Base-by-base conservation (phyloP, 2,797 vertebrate species). In the Orestias chungarensis region DNA sequence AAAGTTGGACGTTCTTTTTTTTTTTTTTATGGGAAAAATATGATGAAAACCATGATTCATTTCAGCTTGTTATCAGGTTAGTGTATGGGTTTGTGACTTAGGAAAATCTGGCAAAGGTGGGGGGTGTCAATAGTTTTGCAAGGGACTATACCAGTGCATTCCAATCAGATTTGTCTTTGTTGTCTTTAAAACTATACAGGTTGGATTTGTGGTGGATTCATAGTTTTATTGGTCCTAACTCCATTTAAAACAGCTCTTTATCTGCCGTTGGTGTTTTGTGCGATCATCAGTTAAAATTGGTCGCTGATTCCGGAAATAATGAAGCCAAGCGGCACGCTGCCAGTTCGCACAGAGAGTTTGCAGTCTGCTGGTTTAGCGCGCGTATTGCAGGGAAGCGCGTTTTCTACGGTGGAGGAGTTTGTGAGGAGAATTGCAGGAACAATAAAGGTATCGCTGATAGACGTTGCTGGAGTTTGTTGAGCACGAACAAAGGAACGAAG, bases 401-500 rank as follows among this genome's bases (percentile, higher is more conserved):
- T 87, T 90, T 81, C 83, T 70, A 6, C 55, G 43, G 50, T 57
- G 64, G 57, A 6, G 9, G 52, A 73, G 55, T 68, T 69, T 81
- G 73, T 78, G 79, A 82, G 80, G 85, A 84, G 80, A 81, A 38
- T 20, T 54, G 73, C 81, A 88, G 79, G 78, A 86, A 78, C 57
- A 84, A 85, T 75, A 88, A 75, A 82, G 61, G 87, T 91, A 92
- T 91, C 90, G 66, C 65, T 73, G 75, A 86, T 87, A 76, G 72
- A 84, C 74, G 68, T 78, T 76, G 57, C 74, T 42, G 29, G 74
- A 44, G 67, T 52, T 82, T 25, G 74, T 46, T n/a, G 52, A 77
- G 73, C 72, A 81, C 55, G 71, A 83, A 81, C n/a, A 82, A 59
- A 54, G 66, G 66, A 82, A 33, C 43, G 33, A 64, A 57, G 64